Conservation (phyloP, 2,113 vertebrate species). For the Eurystomus gularis region DNA sequence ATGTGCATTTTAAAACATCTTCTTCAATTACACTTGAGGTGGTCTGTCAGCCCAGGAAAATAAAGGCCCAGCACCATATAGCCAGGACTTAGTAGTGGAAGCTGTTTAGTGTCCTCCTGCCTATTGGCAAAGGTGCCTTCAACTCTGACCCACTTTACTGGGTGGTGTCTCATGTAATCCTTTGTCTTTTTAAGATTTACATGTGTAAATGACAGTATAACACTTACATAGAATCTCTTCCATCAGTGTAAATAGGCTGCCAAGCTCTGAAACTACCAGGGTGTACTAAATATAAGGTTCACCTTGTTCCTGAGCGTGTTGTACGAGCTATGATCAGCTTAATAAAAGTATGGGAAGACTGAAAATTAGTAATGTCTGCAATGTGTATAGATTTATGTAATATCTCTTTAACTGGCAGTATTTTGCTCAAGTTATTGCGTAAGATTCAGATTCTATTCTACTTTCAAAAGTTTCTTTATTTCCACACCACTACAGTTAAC, state of each 20-base stretch:
- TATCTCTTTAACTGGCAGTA: not conserved
- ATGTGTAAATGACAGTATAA: not conserved
- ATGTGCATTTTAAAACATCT: not conserved
- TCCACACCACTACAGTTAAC: not conserved
- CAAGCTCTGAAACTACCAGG: not conserved
- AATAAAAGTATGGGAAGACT: not conserved
- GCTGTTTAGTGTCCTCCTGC: not conserved
- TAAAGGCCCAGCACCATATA: not conserved
- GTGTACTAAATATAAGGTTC: not conserved
- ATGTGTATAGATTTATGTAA: not conserved
- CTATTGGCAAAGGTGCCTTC: not conserved
- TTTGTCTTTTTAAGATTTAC: not conserved
- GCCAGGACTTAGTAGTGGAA: not conserved
- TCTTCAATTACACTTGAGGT: not conserved
- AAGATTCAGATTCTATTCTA: not conserved
- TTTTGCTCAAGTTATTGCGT: not conserved
- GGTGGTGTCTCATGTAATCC: not conserved
- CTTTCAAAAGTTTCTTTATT: conserved; percentile 24
- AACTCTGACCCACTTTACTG: not conserved
- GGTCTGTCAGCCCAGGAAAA: not conserved
- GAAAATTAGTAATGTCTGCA: not conserved
- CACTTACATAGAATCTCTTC: not conserved
- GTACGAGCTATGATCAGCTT: not conserved
- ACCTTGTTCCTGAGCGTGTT: not conserved
- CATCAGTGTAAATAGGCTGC: not conserved